Evolutionary conservation across 2,888 invertebrate species (phyloP).

Genomic region (Seladonia tumulorum): DNA sequence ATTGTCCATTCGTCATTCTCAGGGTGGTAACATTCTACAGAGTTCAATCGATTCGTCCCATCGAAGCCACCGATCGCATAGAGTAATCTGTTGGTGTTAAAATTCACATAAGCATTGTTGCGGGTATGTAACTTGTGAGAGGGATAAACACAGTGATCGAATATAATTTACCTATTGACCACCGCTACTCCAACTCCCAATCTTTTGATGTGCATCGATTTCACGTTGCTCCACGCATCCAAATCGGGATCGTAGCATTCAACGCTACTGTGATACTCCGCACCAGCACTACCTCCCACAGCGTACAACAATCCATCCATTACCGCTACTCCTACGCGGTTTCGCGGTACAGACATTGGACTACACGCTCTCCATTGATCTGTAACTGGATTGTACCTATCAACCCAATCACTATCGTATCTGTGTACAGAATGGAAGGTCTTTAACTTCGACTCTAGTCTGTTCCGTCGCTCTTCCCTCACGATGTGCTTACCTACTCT

Average conservation of each 20-base stretch:
- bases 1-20: conserved; percentile 95
- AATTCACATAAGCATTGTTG: background rate
- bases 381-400: conserved; percentile 93
- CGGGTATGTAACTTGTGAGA: background rate
- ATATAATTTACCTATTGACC: conserved; percentile 88
- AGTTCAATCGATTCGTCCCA: conserved; percentile 90
- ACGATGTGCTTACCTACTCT: conserved; percentile 86
- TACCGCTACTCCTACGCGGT: conserved; percentile 96
- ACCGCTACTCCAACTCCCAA: conserved; percentile 93
- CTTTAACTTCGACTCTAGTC: conserved; percentile 14
- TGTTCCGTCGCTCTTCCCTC: background rate
- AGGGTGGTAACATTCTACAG: conserved; percentile 96
- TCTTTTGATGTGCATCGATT: conserved; percentile 91
- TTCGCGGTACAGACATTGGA: conserved; percentile 94
- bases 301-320: conserved; percentile 96
- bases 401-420: conserved; percentile 95
- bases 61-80: conserved; percentile 96
- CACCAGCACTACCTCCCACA: conserved; percentile 95
- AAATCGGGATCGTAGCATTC: conserved; percentile 96
- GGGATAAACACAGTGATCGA: background rate
- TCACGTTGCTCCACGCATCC: conserved; percentile 92
- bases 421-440: conserved; percentile 77
- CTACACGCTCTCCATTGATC: conserved; percentile 95
- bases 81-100: conserved; percentile 81
- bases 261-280: conserved; percentile 94